Base-by-base conservation (phyloP, 2,888 invertebrate species). In the Dynastes tityus region DNA sequence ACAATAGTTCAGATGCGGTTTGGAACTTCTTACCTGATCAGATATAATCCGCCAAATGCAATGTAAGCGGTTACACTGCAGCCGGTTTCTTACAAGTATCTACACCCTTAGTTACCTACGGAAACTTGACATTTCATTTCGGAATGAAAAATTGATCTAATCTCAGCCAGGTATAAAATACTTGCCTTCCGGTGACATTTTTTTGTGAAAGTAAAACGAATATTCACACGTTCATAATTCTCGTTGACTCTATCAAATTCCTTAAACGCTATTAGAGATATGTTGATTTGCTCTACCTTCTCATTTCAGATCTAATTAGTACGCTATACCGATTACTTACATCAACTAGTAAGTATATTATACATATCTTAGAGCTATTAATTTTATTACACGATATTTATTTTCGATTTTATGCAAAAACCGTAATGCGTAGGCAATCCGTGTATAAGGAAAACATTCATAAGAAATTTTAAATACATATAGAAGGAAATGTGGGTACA, bases 131-230 rank as follows among this genome's bases (percentile, higher is more conserved):
- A 65, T 65, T 65, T 40, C 16, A n/a, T 40, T 65, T 65, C 6
- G 13, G 22, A 32, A 65, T 65, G 65, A 65, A 65, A 65, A 45
- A 45, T 45, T 45, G 9, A 65, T 65, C 40, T 45, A 65, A 65
- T 65, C 65, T 40, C 16, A 40, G n/a, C 8, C 65, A 65, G 65
- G 65, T 65, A 65, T 65, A 37, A 45, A 65, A 65, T 65, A 16
- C 65, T 16, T 40, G 16, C 22, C 11, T 45, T 45, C 45, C 45
- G 45, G 11, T 45, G 45, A 45, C 11, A 45, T 11, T 45, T 45
- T 45, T 45, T 45, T 45, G 45, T 45, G 11, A 8, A 45, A 8
- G 11, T 45, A 40, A 45, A 40, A 40, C 6, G 40, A 65, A 40
- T 9, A 65, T 65, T 65, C 40, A 65, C 65, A 65, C 65, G 65